Conservation (phyloP, 2,113 vertebrate species). For the Anhinga anhinga region DNA sequence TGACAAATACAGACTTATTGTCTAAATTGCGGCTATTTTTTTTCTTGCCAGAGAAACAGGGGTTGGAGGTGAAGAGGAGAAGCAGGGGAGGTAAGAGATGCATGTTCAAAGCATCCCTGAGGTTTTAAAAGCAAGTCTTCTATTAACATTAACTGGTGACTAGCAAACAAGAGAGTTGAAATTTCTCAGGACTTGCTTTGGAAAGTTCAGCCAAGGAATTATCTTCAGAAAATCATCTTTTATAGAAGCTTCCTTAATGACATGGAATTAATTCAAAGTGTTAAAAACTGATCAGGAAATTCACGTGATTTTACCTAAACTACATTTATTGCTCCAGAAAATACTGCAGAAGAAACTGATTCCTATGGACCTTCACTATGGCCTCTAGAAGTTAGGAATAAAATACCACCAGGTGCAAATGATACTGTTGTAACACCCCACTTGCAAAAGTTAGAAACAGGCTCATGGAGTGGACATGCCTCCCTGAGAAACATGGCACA, state of each 20-base stretch:
- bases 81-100: not conserved
- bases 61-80: not conserved
- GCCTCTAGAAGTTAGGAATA: not conserved
- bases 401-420: not conserved
- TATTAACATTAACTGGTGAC: not conserved
- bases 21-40: not conserved
- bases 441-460: not conserved
- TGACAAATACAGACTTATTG: not conserved
- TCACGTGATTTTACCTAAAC: not conserved
- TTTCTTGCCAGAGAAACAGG: not conserved
- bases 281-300: not conserved
- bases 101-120: not conserved
- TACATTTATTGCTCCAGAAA: not conserved
- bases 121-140: not conserved
- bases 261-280: not conserved
- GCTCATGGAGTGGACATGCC: not conserved
- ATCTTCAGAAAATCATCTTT: not conserved
- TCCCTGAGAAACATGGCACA: not conserved
- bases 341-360: not conserved
- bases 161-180: not conserved
- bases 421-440: not conserved
- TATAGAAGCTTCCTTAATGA: not conserved
- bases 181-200: not conserved
- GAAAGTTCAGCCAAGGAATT: not conserved
- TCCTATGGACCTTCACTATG: not conserved